Evolutionary conservation across 2,113 vertebrate species (phyloP).

Genomic region (Burhinus bistriatus): DNA sequence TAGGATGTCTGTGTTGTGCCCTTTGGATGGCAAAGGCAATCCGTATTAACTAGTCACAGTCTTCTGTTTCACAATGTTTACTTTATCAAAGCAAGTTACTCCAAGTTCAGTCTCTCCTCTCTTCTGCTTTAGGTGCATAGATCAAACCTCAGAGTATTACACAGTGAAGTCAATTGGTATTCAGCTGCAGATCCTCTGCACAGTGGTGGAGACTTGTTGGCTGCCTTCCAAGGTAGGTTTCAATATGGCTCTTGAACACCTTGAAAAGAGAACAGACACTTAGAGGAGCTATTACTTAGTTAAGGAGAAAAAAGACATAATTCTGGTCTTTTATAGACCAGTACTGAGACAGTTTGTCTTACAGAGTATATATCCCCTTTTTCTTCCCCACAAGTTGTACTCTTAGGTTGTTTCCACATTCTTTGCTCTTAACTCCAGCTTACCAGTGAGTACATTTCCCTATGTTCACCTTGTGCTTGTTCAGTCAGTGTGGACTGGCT

Average conservation of each 20-base stretch:
- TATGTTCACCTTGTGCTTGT: background rate
- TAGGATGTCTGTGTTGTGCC: background rate
- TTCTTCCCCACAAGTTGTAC: background rate
- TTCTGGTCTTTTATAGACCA: background rate
- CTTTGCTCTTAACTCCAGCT: background rate
- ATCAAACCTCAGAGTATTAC: background rate
- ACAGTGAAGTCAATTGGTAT: background rate
- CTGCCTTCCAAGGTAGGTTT: slow-evolving; percentile 18
- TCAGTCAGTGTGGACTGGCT: background rate
- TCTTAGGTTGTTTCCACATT: background rate
- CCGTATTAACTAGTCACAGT: background rate
- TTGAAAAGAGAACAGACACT: background rate
- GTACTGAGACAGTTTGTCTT: background rate
- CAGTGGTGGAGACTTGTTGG: background rate
- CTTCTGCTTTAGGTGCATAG: background rate
- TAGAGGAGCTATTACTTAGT: background rate
- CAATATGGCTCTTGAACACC: background rate
- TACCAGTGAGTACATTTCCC: background rate
- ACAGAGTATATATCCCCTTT: background rate
- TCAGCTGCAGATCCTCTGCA: background rate
- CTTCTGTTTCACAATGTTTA: background rate
- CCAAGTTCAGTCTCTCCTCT: background rate
- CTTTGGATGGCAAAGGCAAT: background rate
- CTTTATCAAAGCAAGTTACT: background rate
- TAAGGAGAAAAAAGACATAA: background rate